Percentiles rank a stretch among this genome's conserved stretches.
These are phyloP conservation scores for Ellobius talpinus DNA, from an alignment of 2,113 vertebrate genomes.

Conservation along the genomic window DNA sequence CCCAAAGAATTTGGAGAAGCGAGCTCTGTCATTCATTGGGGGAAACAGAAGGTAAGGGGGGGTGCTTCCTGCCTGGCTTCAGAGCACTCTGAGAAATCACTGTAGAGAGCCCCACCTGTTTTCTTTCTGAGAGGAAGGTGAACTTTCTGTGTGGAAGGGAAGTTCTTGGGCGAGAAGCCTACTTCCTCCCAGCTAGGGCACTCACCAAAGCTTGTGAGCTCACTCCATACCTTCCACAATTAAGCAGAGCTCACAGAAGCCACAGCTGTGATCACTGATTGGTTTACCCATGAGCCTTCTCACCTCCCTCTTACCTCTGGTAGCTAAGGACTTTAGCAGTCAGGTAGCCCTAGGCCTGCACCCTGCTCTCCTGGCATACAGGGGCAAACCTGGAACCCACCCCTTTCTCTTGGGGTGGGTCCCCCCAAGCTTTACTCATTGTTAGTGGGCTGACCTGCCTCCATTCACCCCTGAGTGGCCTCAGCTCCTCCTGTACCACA, in stretches of 20 bases:
- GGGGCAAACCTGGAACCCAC: too few species aligned
- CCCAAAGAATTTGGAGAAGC: not conserved
- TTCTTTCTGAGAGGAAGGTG: not conserved
- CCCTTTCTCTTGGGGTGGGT: not conserved
- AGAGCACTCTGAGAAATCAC: not conserved
- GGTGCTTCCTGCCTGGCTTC: not conserved
- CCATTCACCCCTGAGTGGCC: too few species aligned
- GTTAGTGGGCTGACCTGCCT: not conserved
- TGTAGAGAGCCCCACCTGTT: not conserved
- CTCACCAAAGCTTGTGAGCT: not conserved
- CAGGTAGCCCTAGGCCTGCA: not conserved
- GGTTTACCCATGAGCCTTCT: not conserved
- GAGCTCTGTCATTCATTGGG: not conserved
- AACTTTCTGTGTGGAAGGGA: not conserved
- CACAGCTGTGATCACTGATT: not conserved
- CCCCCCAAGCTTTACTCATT: not conserved
- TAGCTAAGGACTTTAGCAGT: not conserved
- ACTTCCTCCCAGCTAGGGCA: not conserved
- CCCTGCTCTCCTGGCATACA: not conserved
- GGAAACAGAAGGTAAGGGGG: not conserved
- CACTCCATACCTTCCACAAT: not conserved
- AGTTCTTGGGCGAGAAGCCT: not conserved
- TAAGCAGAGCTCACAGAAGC: constrained; percentile 7
- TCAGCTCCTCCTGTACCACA: not conserved
- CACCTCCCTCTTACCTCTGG: not conserved